Percentiles rank a stretch among this genome's conserved stretches.
Evolutionary conservation across 2,113 vertebrate species (phyloP).

Genomic region (Recurvirostra avosetta): DNA sequence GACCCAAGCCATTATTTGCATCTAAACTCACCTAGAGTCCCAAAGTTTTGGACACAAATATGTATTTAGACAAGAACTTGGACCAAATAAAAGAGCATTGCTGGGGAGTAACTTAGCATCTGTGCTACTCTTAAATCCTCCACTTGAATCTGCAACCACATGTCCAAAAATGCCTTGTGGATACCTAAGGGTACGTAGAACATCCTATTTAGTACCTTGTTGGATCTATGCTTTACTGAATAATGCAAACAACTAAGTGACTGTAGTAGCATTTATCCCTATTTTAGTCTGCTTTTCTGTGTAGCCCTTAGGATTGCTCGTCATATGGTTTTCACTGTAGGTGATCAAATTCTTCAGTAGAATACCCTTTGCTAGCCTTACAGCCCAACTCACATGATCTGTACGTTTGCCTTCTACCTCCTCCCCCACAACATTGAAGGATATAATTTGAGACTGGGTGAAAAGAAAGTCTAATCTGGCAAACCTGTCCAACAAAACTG

Average conservation of each 20-base stretch:
- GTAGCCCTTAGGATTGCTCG: neutral
- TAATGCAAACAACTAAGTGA: neutral
- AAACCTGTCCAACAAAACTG: neutral
- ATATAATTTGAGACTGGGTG: neutral
- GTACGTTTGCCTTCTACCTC: neutral
- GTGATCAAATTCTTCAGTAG: neutral
- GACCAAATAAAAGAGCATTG: neutral
- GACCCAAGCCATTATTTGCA: neutral
- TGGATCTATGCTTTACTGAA: neutral
- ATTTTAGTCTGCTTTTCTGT: neutral
- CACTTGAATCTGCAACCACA: neutral
- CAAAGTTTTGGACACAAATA: neutral
- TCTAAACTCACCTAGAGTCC: neutral
- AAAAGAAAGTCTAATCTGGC: neutral
- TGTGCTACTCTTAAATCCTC: neutral
- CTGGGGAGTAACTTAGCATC: neutral
- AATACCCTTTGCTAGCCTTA: neutral
- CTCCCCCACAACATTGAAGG: rapidly evolving
- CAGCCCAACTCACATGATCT: neutral
- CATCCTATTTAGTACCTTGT: neutral
- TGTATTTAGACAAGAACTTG: neutral
- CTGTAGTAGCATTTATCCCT: neutral
- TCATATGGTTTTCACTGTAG: neutral
- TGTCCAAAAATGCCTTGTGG: neutral
- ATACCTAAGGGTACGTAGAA: neutral